Percentiles rank a stretch among this genome's conserved stretches.
These are phyloP conservation scores for Netelia melanura DNA, from an alignment of 2,888 invertebrate genomes.

Conservation along the genomic window DNA sequence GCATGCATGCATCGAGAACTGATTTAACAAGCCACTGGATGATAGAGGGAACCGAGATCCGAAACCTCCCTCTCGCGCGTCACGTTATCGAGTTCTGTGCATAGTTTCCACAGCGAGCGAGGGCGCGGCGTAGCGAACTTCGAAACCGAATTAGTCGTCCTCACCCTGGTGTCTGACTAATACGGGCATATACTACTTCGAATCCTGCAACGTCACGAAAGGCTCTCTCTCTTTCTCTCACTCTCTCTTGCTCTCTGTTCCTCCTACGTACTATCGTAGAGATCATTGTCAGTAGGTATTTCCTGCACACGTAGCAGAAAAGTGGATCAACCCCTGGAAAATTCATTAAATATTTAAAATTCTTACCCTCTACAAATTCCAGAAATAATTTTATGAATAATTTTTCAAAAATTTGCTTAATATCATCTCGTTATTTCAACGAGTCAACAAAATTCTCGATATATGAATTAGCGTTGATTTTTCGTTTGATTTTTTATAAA, in stretches of 20 bases:
- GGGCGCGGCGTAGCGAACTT: conserved; percentile 64
- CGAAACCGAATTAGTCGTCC: conserved; percentile 68
- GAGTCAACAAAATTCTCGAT: too few species aligned
- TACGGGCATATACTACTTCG: conserved; percentile 67
- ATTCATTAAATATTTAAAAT: not conserved
- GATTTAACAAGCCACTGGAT: not conserved
- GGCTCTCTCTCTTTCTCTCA: conserved; percentile 24
- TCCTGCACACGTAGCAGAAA: not conserved
- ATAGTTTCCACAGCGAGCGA: conserved; percentile 56
- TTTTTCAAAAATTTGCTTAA: too few species aligned
- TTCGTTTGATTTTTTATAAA: too few species aligned
- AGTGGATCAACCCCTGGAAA: not conserved
- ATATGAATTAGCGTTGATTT: too few species aligned
- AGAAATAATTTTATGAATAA: too few species aligned
- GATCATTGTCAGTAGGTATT: conserved; percentile 32
- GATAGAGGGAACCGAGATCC: not conserved
- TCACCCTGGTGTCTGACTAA: conserved; percentile 64
- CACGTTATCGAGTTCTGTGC: conserved; percentile 63
- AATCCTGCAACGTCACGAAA: conserved; percentile 42
- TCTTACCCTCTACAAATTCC: not conserved
- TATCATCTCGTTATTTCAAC: too few species aligned
- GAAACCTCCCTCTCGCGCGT: conserved; percentile 42
- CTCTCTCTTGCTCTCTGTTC: not conserved
- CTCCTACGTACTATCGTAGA: conserved; percentile 29
- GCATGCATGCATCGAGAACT: conserved; percentile 19